Base-by-base conservation (phyloP, 2,797 vertebrate species). In the Parauchenoglanis punctatus region DNA sequence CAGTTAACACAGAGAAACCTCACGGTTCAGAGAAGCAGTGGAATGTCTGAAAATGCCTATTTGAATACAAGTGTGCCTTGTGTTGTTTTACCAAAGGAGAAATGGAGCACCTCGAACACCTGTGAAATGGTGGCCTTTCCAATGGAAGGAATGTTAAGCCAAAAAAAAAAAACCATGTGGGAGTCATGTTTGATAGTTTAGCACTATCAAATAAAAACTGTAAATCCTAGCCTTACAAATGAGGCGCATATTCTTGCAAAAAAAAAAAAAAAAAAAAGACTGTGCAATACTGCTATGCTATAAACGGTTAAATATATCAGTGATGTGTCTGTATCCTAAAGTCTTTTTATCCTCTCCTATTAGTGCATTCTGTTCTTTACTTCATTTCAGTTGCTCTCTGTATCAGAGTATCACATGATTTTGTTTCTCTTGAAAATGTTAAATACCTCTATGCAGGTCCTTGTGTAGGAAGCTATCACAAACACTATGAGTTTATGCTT, bases 361-460 rank as follows among this genome's bases (percentile, higher is more conserved):
- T 35, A 17, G 31, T 56, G n/a, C 4, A 58, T 61, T n/a, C 83
- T 28, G 84, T 40, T 88, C 56, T 78, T 86, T 49, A 87, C 56
- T 83, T 28, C 6, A 82, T 65, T 81, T 58, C 15, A 46, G 61
- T 81, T 46, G 58, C 35, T 85, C 95, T 95, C 95, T 95, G 95
- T 94, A 95, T 95, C 95, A 96, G 95, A 95, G 95, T 78, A 87
- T 77, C 81, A 88, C 86, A 86, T 81, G 40, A 46, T 72, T 73
- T 63, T 70, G 78, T 88, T 88, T 89, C 67, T n/a, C 68, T 61
- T 59, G 35, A 81, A 87, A 83, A 86, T 89, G 80, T 25, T 44
- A 87, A 87, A 49, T 44, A 83, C 78, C 87, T 85, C 77, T 56
- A 25, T n/a, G 35, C 63, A 61, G 58, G 54, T 15, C 54, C 15